Base-by-base conservation (phyloP, 92 coral and sea anemone species). In the Palythoa heliodiscus region DNA sequence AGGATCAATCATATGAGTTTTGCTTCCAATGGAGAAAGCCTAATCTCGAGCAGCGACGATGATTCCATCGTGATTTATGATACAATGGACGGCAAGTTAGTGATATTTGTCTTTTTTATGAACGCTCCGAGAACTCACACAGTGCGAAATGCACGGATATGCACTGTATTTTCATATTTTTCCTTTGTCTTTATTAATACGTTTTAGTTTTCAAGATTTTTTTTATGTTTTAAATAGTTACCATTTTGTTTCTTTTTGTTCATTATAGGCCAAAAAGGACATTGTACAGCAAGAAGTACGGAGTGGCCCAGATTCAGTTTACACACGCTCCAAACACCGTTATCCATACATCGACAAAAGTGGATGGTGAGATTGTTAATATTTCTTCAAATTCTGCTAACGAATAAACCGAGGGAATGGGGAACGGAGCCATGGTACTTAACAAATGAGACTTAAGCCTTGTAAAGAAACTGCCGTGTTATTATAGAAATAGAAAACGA, bases 261-360 rank as follows among this genome's bases (percentile, higher is more conserved):
- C 76, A 2, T 29, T 29, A 29, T 84, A 96, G 99, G 73, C 99
- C 98, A 20, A 92, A 95, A 82, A 92, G 98, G 71, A 96, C 99
- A 13, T 86, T 95, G 17, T 96, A 94, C 92, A 96, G 99, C 86
- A 96, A 96, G 90, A 96, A 96, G 66, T 96, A 96, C 86, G 99
- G 99, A 14, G 99, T 96, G n/a, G 98, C 99, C 11, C 93, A 94
- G 70, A 94, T 96, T 86, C 99, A 96, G 89, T 96, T 89, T 54
- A 96, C 99, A 3, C 99, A 96, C 87, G 99, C 99, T 52, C 92
- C 94, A n/a, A 94, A 96, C 90, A 96, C 99, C 43, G 99, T 94
- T 78, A 96, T 96, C 81, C 99, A 96, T 78, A 95, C 99, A 58
- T 96, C 99, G 52, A 96, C 98, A 11, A 96, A 96, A 92, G 95